Evolutionary conservation across 1,140 invertebrate species (phyloP), one percentile per base, ranked within the genome.

Genomic region (Nephila pilipes): DNA sequence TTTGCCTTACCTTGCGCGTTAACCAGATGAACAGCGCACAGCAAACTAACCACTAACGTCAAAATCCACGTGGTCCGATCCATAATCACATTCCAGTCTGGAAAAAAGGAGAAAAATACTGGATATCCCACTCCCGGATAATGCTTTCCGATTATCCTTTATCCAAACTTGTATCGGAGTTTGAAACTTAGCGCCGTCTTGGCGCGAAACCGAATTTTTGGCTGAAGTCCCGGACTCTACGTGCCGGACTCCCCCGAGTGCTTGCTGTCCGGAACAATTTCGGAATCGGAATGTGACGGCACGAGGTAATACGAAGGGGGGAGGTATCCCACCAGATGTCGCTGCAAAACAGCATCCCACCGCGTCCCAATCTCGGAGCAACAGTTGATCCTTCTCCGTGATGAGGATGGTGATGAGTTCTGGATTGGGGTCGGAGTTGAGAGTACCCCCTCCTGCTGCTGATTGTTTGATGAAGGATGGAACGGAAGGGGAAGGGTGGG

Each of bases 61-160:
- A n/a, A 46, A 55, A 81, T 81, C 80, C 80, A 81, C 80, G 80
- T 81, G 80, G 36, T 81, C 20, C 80, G 36, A 22, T 12, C 22
- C 80, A 81, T 81, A 54, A 81, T 81, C 38, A 54, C 80, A 81
- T 81, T 38, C 20, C 36, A 54, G 36, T 81, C 38, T 18, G 8
- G n/a, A 46, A 25, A 75, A 16, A 8, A 5, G 32, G 5, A 18
- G 18, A 20, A 25, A 32, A 5, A 10, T 32, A 29, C 4, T 32
- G 16, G 69, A 75, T 75, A 32, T 20, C 69, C 25, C 16, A 16
- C 29, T 4, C 65, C 16, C 18, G 32, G 29, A 75, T 36, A 20
- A 36, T n/a, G 16, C 29, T 10, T 16, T 3, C 25, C 29, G 29
- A 16, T 36, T 32, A 75, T 75, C 29, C 12, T 36, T 75, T 75